Evolutionary conservation across 2,113 vertebrate species (phyloP).

Genomic region (Micromys minutus): DNA sequence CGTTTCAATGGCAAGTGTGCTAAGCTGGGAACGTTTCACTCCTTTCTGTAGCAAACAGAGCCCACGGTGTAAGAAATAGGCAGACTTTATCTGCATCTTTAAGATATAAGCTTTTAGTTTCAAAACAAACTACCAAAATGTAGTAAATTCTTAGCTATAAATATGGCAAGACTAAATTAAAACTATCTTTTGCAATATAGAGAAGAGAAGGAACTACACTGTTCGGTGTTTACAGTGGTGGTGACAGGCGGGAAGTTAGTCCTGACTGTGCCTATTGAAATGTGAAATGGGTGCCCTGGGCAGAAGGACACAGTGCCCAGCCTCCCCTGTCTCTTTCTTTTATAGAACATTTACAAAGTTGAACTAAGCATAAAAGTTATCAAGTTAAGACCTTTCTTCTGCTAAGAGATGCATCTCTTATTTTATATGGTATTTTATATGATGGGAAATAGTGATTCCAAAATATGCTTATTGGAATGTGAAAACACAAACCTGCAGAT

Average conservation of each 20-base stretch:
- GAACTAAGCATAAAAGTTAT: not conserved
- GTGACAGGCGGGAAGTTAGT: not conserved
- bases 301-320: not conserved
- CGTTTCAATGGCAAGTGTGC: slow-evolving; percentile 87
- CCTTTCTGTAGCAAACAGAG: slow-evolving; percentile 89
- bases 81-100: slow-evolving; percentile 68
- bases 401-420: not conserved
- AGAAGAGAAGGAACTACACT: slow-evolving; percentile 20
- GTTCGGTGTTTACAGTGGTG: not conserved
- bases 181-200: slow-evolving; percentile 73
- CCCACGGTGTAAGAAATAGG: slow-evolving; percentile 78
- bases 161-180: slow-evolving; percentile 57
- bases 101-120: slow-evolving; percentile 72
- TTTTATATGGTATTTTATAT: slow-evolving; percentile 39
- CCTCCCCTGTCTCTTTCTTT: not conserved
- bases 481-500: not conserved
- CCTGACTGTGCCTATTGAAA: slow-evolving; percentile 31
- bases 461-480: slow-evolving; percentile 52
- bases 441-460: slow-evolving; percentile 22
- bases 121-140: slow-evolving; percentile 70
- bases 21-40: slow-evolving; percentile 92
- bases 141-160: slow-evolving; percentile 56
- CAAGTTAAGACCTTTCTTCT: slow-evolving; percentile 49
- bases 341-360: not conserved
- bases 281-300: not conserved